Evolutionary conservation across 1,140 invertebrate species (phyloP).

Genomic region (Saccostrea glomerata): DNA sequence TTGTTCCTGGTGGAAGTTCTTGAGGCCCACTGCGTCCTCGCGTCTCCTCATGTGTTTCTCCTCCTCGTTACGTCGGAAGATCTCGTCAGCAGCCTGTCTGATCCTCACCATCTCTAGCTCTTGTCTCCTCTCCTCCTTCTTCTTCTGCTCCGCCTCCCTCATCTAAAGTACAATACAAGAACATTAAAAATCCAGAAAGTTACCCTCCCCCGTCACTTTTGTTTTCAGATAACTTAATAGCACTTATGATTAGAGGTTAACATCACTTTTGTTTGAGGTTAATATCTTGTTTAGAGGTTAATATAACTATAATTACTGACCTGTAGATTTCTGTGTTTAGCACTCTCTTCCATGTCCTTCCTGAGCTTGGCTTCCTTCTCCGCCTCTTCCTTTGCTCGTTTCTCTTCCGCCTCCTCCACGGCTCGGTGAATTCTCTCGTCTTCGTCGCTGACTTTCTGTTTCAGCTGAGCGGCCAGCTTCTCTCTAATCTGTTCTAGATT

Average conservation of each 20-base stretch:
- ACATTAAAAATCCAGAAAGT: no score
- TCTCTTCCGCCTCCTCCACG: conserved; percentile 73
- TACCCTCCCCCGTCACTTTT: no score
- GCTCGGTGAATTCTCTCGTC: conserved; percentile 74
- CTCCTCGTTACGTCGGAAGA: conserved; percentile 76
- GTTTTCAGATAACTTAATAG: no score
- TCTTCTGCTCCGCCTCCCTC: conserved; percentile 70
- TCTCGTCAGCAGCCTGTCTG: conserved; percentile 73
- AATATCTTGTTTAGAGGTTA: no score
- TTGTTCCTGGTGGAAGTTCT: conserved; percentile 70
- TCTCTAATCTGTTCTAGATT: conserved; percentile 74
- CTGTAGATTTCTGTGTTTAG: conserved; percentile 71
- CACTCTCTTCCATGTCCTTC: conserved; percentile 63
- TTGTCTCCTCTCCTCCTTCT: conserved; percentile 65
- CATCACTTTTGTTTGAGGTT: no score
- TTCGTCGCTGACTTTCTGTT: conserved; percentile 75
- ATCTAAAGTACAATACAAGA: conserved; percentile 62
- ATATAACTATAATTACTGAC: conserved; percentile 46
- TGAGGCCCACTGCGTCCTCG: conserved; percentile 64
- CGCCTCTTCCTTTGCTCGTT: conserved; percentile 70
- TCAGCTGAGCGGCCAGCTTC: conserved; percentile 75
- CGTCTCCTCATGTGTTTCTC: conserved; percentile 69
- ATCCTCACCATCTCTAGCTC: conserved; percentile 72
- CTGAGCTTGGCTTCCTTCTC: conserved; percentile 70
- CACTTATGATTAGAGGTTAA: no score